phyloP scores from a whole-genome alignment of 2,888 invertebrate genomes.

The Mesochorus sp. region DNA sequence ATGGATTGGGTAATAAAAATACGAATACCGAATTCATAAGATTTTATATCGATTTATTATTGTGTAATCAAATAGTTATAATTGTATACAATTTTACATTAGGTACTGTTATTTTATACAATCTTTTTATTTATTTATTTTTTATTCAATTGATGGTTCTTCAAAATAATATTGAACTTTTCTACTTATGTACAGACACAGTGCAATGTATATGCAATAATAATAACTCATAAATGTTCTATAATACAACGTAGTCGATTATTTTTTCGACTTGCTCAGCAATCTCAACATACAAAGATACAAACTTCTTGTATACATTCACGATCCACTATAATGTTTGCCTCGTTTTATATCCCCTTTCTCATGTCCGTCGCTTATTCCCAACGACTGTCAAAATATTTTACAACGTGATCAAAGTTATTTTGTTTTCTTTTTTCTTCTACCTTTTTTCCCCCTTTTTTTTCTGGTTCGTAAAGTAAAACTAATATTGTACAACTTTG shows the following conservation, averaged over 20 bases:
- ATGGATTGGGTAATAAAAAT: slow-evolving; percentile 36
- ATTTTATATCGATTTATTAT: slow-evolving; percentile 78
- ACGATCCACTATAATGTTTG: slow-evolving; percentile 72
- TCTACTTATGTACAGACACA: slow-evolving; percentile 81
- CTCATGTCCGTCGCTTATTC: slow-evolving; percentile 58
- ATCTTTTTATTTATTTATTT: slow-evolving; percentile 71
- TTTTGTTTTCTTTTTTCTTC: slow-evolving; percentile 31
- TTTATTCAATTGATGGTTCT: slow-evolving; percentile 78
- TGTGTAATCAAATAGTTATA: slow-evolving; percentile 80
- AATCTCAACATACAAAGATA: slow-evolving; percentile 80
- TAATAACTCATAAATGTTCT: slow-evolving; percentile 74
- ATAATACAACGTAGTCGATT: slow-evolving; percentile 75
- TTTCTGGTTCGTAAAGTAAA: slow-evolving; percentile 76
- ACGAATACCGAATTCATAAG: slow-evolving; percentile 59
- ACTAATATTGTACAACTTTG: slow-evolving; percentile 82
- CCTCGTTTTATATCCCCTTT: slow-evolving; percentile 44
- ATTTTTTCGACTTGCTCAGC: slow-evolving; percentile 53
- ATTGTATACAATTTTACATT: slow-evolving; percentile 81
- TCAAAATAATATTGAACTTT: slow-evolving; percentile 80
- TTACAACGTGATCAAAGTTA: slow-evolving; percentile 65
- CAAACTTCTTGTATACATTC: slow-evolving; percentile 76
- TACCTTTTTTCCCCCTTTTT: neutral
- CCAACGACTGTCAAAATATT: slow-evolving; percentile 63
- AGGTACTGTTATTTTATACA: slow-evolving; percentile 80
- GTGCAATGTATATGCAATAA: slow-evolving; percentile 80